Conservation (phyloP, 1,140 invertebrate genomes). For the Lanistes nyassanus region DNA sequence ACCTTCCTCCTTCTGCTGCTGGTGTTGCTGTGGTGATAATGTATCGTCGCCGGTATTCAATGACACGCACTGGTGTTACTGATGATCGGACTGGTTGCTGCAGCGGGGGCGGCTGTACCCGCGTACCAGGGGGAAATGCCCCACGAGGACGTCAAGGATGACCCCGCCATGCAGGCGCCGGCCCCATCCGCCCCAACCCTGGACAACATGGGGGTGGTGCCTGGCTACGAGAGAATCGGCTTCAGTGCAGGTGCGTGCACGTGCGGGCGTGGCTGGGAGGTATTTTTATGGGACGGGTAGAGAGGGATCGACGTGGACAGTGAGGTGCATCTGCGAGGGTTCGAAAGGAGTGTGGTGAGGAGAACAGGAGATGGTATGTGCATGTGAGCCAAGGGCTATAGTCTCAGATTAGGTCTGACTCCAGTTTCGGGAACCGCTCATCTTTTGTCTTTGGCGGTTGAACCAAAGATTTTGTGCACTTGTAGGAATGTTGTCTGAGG, state of each 20-base stretch:
- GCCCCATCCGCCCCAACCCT: constrained; percentile 69
- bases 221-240: constrained; percentile 69
- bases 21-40: background rate
- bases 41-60: background rate
- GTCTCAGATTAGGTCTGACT: too few species aligned
- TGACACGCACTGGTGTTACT: background rate
- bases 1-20: background rate
- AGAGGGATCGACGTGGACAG: too few species aligned
- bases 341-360: too few species aligned
- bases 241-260: constrained; percentile 66
- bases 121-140: constrained; percentile 47
- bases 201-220: constrained; percentile 67
- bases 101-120: constrained; percentile 18
- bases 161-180: constrained; percentile 39
- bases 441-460: too few species aligned
- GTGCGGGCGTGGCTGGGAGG: background rate
- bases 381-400: too few species aligned
- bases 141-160: constrained; percentile 65
- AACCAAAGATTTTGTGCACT: too few species aligned
- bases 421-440: too few species aligned
- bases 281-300: too few species aligned
- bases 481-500: too few species aligned
- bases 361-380: too few species aligned
- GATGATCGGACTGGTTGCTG: background rate
- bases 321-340: too few species aligned